Evolutionary conservation across 2,797 vertebrate genomes (phyloP).

Genomic region (Schizopygopsis pylzovi): DNA sequence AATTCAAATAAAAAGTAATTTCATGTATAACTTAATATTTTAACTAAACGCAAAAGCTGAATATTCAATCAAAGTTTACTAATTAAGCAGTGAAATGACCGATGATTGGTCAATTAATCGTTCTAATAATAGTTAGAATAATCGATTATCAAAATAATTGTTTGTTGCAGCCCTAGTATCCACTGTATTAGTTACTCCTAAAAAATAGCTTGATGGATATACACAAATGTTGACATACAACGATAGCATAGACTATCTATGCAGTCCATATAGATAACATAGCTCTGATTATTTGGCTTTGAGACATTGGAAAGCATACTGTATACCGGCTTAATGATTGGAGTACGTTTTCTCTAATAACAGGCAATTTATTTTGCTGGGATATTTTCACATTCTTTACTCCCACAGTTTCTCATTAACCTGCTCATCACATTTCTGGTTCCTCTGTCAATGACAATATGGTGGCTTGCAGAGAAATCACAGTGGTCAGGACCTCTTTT

Average conservation of each 20-base stretch:
- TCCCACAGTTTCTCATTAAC: slow-evolving; percentile 41
- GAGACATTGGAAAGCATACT: neutral
- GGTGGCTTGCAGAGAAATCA: slow-evolving; percentile 22
- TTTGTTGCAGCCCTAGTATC: neutral
- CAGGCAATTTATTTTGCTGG: neutral
- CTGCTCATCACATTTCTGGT: slow-evolving; percentile 48
- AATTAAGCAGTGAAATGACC: too few species aligned
- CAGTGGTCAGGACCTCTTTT: slow-evolving; percentile 7
- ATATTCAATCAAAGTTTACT: too few species aligned
- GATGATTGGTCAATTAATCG: too few species aligned
- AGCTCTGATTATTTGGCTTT: neutral
- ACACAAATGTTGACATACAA: neutral
- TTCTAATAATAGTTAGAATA: too few species aligned
- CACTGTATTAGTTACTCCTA: neutral
- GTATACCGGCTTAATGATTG: neutral
- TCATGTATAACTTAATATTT: too few species aligned
- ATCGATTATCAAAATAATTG: too few species aligned
- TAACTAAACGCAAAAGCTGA: too few species aligned
- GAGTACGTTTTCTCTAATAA: neutral
- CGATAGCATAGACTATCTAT: neutral
- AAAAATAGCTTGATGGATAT: neutral
- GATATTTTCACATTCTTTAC: neutral
- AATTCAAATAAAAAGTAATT: too few species aligned
- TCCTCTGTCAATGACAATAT: slow-evolving; percentile 31
- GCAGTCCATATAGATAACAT: too few species aligned